Evolutionary conservation across 2,888 invertebrate species (phyloP).

Genomic region (Baccha elongata): DNA sequence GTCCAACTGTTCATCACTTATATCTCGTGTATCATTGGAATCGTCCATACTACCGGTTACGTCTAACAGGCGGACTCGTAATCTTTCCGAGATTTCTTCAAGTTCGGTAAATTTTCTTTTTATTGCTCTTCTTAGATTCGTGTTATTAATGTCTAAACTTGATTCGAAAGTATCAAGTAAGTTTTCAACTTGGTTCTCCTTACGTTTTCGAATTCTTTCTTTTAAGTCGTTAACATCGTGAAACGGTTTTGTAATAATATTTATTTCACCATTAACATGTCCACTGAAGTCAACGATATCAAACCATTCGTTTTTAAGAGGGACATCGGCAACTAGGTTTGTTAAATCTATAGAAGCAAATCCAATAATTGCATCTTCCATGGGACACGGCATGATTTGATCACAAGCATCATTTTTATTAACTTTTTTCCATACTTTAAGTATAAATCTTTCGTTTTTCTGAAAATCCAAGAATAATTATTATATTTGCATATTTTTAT

Average conservation of each 20-base stretch:
- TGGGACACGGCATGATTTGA: constrained; percentile 82
- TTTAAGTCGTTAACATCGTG: constrained; percentile 80
- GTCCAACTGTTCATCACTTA: constrained; percentile 79
- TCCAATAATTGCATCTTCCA: constrained; percentile 85
- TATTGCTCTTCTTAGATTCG: constrained; percentile 82
- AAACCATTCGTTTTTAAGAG: constrained; percentile 85
- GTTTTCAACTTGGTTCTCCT: constrained; percentile 74
- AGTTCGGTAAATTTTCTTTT: constrained; percentile 86
- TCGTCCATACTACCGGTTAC: constrained; percentile 84
- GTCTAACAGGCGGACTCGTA: constrained; percentile 84
- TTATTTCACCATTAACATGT: constrained; percentile 85
- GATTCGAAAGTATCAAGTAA: constrained; percentile 79
- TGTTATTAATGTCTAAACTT: constrained; percentile 78
- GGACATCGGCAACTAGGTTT: constrained; percentile 82
- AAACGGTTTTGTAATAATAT: constrained; percentile 84
- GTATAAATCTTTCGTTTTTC: constrained; percentile 84
- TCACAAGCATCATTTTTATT: constrained; percentile 81
- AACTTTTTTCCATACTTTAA: constrained; percentile 85
- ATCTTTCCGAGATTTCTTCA: constrained; percentile 85
- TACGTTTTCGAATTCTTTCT: constrained; percentile 7
- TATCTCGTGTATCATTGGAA: constrained; percentile 82
- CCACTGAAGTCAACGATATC: constrained; percentile 85
- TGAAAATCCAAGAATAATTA: constrained; percentile 76
- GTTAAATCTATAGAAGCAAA: constrained; percentile 85
- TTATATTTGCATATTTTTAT: neutral